phyloP scores from a whole-genome alignment of 2,888 invertebrate species.

The Andrena camellia region DNA sequence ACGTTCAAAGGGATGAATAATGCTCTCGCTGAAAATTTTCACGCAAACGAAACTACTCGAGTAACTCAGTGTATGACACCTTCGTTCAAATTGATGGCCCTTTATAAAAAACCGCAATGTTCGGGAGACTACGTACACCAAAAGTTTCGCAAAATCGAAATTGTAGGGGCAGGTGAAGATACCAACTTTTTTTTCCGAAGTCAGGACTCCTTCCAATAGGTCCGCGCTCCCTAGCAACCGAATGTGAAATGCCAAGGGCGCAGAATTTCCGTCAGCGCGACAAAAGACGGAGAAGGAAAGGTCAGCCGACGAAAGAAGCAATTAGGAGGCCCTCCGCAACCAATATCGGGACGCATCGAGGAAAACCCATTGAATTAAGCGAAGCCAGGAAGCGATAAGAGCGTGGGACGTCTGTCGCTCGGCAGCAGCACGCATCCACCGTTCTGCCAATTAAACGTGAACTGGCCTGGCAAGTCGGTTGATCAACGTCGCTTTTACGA shows the following conservation, averaged over 20 bases:
- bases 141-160: too few species aligned
- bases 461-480: slow-evolving; percentile 3
- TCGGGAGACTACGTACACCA: too few species aligned
- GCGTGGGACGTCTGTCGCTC: not conserved
- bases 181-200: not conserved
- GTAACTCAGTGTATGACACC: too few species aligned
- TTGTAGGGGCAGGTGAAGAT: too few species aligned
- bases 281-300: slow-evolving; percentile 8
- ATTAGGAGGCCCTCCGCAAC: slow-evolving; percentile 4
- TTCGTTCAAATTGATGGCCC: too few species aligned
- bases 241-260: slow-evolving; percentile 25
- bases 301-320: slow-evolving; percentile 26
- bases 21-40: not conserved
- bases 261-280: not conserved
- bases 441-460: slow-evolving; percentile 49
- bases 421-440: slow-evolving; percentile 20
- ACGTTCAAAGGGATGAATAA: not conserved
- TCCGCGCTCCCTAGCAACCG: not conserved
- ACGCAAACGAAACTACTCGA: too few species aligned
- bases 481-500: slow-evolving; percentile 56
- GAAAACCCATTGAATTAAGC: slow-evolving; percentile 18
- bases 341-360: slow-evolving; percentile 4
- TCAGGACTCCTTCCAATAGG: not conserved
- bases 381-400: not conserved
- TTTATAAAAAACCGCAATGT: too few species aligned